These are phyloP conservation scores for Drosophila mauritiana DNA, from an alignment of 1,140 invertebrate species.

Conservation along the genomic window DNA sequence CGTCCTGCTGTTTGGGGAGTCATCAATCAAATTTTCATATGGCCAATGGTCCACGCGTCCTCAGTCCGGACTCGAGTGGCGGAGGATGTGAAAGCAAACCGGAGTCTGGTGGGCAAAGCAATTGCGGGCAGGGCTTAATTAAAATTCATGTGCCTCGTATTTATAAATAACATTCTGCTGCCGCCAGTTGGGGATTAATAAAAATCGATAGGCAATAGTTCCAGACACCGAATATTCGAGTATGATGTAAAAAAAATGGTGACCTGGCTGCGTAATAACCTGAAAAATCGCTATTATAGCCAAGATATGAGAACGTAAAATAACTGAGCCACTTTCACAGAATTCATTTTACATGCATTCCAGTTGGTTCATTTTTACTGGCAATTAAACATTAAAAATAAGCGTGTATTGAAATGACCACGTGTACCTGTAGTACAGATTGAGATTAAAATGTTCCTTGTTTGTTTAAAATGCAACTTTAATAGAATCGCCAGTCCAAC, in stretches of 20 bases:
- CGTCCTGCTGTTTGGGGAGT: constrained; percentile 43
- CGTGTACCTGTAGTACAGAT: not conserved
- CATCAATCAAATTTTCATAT: constrained; percentile 81
- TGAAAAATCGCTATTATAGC: not conserved
- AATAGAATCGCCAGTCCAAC: not conserved
- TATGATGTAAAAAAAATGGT: constrained; percentile 1
- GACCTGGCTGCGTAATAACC: not conserved
- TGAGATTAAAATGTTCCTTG: not conserved
- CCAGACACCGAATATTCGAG: not conserved
- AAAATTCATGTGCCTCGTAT: constrained; percentile 69
- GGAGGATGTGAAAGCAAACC: not conserved
- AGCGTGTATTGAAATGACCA: not conserved
- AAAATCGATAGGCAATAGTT: constrained; percentile 36
- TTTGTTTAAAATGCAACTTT: not conserved
- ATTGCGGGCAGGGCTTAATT: constrained; percentile 60
- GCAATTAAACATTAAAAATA: not conserved
- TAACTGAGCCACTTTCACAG: constrained; percentile 8
- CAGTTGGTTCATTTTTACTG: constrained; percentile 2
- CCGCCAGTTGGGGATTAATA: constrained; percentile 46
- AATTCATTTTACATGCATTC: constrained; percentile 19
- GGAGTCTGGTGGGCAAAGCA: constrained; percentile 15
- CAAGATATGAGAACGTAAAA: constrained; percentile 10
- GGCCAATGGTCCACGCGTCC: constrained; percentile 50
- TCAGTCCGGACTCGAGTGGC: constrained; percentile 7
- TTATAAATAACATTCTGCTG: constrained; percentile 57